Evolutionary conservation across 2,888 invertebrate species (phyloP), one percentile per base, ranked within the genome.

Genomic region (Pyrrhosoma nymphula): DNA sequence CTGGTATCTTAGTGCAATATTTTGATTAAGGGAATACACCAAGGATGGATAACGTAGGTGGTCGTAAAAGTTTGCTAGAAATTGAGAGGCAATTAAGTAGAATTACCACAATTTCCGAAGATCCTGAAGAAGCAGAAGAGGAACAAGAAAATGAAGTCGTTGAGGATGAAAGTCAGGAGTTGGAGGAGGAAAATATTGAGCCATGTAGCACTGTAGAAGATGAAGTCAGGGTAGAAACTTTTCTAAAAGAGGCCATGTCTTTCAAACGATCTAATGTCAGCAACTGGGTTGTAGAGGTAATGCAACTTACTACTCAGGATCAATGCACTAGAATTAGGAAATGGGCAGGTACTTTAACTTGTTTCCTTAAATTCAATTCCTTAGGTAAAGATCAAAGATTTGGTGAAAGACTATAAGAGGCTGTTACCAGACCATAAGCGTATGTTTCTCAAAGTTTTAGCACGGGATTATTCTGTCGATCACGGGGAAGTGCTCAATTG

Each of bases 381-480:
- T 69, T 55, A 90, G 90, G 75, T 56, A 90, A 95, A 69, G 75
- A 95, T 90, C 55, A 95, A 75, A 56, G 56, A 69, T 26, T 30
- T 95, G 90, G 90, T 69, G 23, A 95, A 90, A 89, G 35, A 95
- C 95, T 96, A 30, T 96, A 96, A 95, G 96, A 96, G 3, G 96
- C 47, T 88, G 20, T 95, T 88, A 16, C 95, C 88, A 23, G 30
- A 88, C 35, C 95, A 97, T 20, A 97, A 96, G 96, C 96, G 96
- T 35, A 96, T 96, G 39, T 97, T 97, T 96, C 96, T 97, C 0
- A 96, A 96, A 95, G 96, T 96, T 12, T 96, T 97, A 23, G 97
- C 97, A 3, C 96, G 96, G 26, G 96, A 96, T 20, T 97, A 97
- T 96, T 97, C 97, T 8, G 97, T 97, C 0, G 96, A 97, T 96